These are phyloP conservation scores for Gobiocypris rarus DNA, from an alignment of 2,113 vertebrate species.

Conservation along the genomic window DNA sequence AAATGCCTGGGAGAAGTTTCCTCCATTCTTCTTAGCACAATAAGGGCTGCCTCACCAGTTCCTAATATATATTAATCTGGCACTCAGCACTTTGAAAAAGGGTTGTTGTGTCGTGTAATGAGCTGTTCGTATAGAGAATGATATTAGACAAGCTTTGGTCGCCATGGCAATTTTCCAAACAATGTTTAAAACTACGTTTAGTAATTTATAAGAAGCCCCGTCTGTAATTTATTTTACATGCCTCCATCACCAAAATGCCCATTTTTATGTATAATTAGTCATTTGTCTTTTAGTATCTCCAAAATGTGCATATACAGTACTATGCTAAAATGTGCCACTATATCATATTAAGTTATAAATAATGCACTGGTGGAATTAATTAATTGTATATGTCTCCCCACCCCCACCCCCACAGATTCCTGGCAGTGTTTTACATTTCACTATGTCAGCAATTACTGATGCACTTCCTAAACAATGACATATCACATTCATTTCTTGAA, in stretches of 20 bases:
- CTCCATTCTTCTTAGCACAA: slow-evolving; percentile 53
- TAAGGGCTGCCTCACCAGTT: slow-evolving; percentile 57
- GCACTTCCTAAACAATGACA: slow-evolving; percentile 76
- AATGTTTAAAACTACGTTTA: slow-evolving; percentile 71
- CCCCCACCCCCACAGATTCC: slow-evolving; percentile 46
- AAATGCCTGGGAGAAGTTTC: slow-evolving; percentile 40
- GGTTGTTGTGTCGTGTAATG: slow-evolving; percentile 64
- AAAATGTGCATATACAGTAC: slow-evolving; percentile 79
- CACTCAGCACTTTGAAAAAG: slow-evolving; percentile 58
- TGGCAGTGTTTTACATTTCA: slow-evolving; percentile 74
- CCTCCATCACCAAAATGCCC: slow-evolving; percentile 71
- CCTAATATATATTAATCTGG: slow-evolving; percentile 63
- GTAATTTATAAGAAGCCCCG: slow-evolving; percentile 75
- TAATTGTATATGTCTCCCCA: slow-evolving; percentile 72
- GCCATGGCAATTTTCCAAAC: slow-evolving; percentile 75
- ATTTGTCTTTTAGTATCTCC: slow-evolving; percentile 70
- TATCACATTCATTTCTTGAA: slow-evolving; percentile 68
- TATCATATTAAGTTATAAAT: slow-evolving; percentile 82
- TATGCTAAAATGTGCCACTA: slow-evolving; percentile 77
- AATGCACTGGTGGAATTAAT: slow-evolving; percentile 76
- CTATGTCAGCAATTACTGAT: slow-evolving; percentile 80
- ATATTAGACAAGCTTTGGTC: slow-evolving; percentile 70
- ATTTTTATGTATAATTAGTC: slow-evolving; percentile 75
- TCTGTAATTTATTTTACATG: slow-evolving; percentile 77
- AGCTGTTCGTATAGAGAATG: slow-evolving; percentile 63